Conservation (phyloP, 2,888 invertebrate species). For the Cataglyphis livida region DNA sequence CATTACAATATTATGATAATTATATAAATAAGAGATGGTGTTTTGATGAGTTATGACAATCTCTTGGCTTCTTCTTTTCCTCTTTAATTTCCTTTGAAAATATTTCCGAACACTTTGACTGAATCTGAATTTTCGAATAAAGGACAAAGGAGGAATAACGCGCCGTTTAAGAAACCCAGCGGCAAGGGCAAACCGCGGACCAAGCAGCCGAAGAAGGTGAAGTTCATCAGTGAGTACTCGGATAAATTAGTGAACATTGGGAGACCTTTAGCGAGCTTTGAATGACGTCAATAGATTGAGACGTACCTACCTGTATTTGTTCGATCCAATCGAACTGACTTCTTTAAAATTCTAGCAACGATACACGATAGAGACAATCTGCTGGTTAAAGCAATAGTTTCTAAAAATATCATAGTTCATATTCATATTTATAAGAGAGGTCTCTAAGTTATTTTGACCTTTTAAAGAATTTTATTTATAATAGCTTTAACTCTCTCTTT, state of each 20-base stretch:
- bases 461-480: background rate
- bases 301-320: background rate
- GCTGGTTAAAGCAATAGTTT: background rate
- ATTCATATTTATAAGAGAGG: background rate
- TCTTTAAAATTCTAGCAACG: background rate
- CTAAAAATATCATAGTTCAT: background rate
- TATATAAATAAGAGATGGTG: background rate
- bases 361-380: background rate
- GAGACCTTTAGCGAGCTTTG: background rate
- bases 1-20: background rate
- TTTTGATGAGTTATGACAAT: slow-evolving; percentile 24
- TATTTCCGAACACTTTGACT: slow-evolving; percentile 53
- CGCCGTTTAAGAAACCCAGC: slow-evolving; percentile 93
- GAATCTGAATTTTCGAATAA: slow-evolving; percentile 73
- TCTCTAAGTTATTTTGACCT: background rate
- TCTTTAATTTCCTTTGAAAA: slow-evolving; percentile 45
- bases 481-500: background rate
- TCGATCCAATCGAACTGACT: slow-evolving; percentile 7
- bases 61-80: background rate
- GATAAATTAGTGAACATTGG: slow-evolving; percentile 1
- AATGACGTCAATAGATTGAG: slow-evolving; percentile 2
- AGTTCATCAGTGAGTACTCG: slow-evolving; percentile 94
- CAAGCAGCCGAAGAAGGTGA: slow-evolving; percentile 95
- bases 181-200: slow-evolving; percentile 91
- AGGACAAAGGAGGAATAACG: slow-evolving; percentile 86